Conservation (phyloP, 2,797 vertebrate species). For the Lerista edwardsae region DNA sequence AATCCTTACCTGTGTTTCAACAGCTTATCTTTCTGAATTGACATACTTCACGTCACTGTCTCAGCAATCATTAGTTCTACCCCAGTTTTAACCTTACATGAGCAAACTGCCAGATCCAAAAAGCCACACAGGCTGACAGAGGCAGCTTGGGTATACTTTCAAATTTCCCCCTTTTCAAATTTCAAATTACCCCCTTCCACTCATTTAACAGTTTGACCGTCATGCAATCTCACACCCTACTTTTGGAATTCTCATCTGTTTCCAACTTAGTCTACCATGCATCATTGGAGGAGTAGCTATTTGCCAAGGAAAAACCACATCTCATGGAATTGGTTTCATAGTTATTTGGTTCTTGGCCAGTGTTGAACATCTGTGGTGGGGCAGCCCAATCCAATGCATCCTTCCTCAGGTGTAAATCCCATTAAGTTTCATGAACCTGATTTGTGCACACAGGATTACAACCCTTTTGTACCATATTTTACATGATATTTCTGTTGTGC, state of each 20-base stretch:
- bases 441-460: no score
- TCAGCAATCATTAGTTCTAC: background rate
- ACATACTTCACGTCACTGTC: background rate
- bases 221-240: no score
- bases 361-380: background rate
- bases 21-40: background rate
- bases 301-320: background rate
- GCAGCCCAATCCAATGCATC: background rate
- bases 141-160: no score
- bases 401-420: background rate
- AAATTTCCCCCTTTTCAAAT: no score
- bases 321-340: background rate
- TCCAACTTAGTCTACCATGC: background rate
- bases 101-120: background rate
- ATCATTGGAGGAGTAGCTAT: background rate
- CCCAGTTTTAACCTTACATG: background rate
- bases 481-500: background rate
- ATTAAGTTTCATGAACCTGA: background rate
- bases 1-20: background rate
- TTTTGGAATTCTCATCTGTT: background rate
- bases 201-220: background rate
- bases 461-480: no score
- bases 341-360: background rate
- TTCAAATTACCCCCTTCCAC: background rate
- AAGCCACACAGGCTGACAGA: background rate